Percentiles rank a stretch among this genome's conserved stretches.
phyloP scores from a whole-genome alignment of 2,113 vertebrate genomes.

The Pelodiscus sinensis region DNA sequence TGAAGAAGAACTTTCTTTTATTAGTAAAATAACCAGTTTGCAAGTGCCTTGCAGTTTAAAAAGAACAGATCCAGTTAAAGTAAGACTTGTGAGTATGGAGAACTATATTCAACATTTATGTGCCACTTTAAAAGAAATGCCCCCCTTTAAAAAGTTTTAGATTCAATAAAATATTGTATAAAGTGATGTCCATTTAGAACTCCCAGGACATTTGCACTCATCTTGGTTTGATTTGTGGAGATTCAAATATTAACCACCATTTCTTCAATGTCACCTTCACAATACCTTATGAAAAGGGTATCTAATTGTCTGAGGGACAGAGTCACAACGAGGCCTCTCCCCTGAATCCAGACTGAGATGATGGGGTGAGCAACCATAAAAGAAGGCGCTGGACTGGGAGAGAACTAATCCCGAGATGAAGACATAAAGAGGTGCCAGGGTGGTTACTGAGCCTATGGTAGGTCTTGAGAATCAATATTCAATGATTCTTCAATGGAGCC shows the following conservation, averaged over 20 bases:
- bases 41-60: conserved; percentile 46
- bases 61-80: conserved; percentile 42
- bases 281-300: conserved; percentile 26
- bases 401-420: too few species aligned
- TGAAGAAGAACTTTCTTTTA: too few species aligned
- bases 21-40: too few species aligned
- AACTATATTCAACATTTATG: background rate
- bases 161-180: background rate
- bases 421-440: too few species aligned
- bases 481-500: conserved; percentile 2
- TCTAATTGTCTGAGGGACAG: conserved; percentile 18
- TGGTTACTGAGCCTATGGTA: too few species aligned
- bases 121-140: conserved; percentile 6
- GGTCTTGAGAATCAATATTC: conserved; percentile 11
- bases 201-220: background rate
- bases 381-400: too few species aligned
- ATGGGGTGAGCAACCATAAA: too few species aligned
- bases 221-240: background rate
- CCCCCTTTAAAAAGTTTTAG: background rate
- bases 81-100: conserved; percentile 33
- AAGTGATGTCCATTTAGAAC: conserved; percentile 24
- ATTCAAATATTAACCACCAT: background rate
- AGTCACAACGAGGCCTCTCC: too few species aligned
- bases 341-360: too few species aligned
- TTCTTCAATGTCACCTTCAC: conserved; percentile 21